Evolutionary conservation across 1,140 invertebrate species (phyloP).

Genomic region (Micrasema longulum): DNA sequence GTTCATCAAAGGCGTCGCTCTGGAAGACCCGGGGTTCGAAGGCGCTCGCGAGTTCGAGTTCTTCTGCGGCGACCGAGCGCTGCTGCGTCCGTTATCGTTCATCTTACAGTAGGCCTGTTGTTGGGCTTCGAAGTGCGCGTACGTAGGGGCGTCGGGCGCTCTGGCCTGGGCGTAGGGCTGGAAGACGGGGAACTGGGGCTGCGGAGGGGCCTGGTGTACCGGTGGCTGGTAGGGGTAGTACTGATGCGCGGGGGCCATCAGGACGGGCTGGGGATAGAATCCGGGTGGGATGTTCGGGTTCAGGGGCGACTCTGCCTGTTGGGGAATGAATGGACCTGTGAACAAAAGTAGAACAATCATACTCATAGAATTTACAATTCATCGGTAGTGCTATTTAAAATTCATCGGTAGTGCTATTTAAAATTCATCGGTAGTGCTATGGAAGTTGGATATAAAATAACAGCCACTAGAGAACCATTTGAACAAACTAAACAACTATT

Average conservation of each 20-base stretch:
- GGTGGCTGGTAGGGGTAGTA: slow-evolving; percentile 20
- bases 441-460: too few species aligned
- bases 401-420: too few species aligned
- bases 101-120: too few species aligned
- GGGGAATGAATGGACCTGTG: slow-evolving; percentile 17
- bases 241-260: slow-evolving; percentile 12
- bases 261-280: slow-evolving; percentile 14
- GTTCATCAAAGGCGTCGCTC: slow-evolving; percentile 40
- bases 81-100: too few species aligned
- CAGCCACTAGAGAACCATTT: too few species aligned
- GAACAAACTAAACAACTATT: too few species aligned
- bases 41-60: slow-evolving; percentile 29
- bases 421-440: too few species aligned
- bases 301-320: neutral
- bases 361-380: too few species aligned
- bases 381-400: too few species aligned
- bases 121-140: too few species aligned
- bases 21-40: slow-evolving; percentile 43
- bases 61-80: slow-evolving; percentile 38
- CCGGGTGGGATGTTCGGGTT: slow-evolving; percentile 16
- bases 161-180: neutral
- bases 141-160: too few species aligned
- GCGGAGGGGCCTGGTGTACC: slow-evolving; percentile 1
- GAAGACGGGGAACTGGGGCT: slow-evolving; percentile 5
- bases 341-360: neutral